Conservation (phyloP, 2,113 vertebrate species). For the Lophotis ruficrista region DNA sequence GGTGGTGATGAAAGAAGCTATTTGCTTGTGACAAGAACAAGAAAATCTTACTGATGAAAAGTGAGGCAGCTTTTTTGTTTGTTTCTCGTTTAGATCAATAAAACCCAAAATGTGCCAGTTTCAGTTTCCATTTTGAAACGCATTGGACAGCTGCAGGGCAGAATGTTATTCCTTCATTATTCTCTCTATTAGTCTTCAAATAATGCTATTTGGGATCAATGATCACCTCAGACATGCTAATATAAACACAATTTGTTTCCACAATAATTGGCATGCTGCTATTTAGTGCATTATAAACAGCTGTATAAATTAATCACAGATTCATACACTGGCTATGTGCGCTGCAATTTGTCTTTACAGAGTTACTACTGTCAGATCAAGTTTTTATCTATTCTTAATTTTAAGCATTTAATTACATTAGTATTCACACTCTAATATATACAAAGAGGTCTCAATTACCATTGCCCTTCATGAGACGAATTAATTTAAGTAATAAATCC, state of each 20-base stretch:
- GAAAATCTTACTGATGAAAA: slow-evolving; percentile 14
- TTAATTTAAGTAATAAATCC: slow-evolving; percentile 55
- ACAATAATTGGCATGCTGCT: slow-evolving; percentile 54
- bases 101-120: slow-evolving; percentile 13
- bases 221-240: slow-evolving; percentile 50
- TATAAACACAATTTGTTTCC: slow-evolving; percentile 57
- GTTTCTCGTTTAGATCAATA: slow-evolving; percentile 25
- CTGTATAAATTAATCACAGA: slow-evolving; percentile 62
- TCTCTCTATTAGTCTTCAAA: slow-evolving; percentile 22
- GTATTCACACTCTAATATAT: slow-evolving; percentile 48
- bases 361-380: slow-evolving; percentile 59
- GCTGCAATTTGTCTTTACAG: slow-evolving; percentile 51
- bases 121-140: slow-evolving; percentile 19
- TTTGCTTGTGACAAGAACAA: slow-evolving; percentile 37
- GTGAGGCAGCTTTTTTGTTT: neutral
- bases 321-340: slow-evolving; percentile 1
- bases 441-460: slow-evolving; percentile 54
- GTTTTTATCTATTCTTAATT: slow-evolving; percentile 70
- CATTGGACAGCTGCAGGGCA: slow-evolving; percentile 16
- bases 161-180: slow-evolving; percentile 31
- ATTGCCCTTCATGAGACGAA: slow-evolving; percentile 58
- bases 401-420: slow-evolving; percentile 69
- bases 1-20: neutral
- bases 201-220: slow-evolving; percentile 29
- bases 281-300: slow-evolving; percentile 50